Conservation (phyloP, 2,113 vertebrate genomes). For the Passer domesticus region DNA sequence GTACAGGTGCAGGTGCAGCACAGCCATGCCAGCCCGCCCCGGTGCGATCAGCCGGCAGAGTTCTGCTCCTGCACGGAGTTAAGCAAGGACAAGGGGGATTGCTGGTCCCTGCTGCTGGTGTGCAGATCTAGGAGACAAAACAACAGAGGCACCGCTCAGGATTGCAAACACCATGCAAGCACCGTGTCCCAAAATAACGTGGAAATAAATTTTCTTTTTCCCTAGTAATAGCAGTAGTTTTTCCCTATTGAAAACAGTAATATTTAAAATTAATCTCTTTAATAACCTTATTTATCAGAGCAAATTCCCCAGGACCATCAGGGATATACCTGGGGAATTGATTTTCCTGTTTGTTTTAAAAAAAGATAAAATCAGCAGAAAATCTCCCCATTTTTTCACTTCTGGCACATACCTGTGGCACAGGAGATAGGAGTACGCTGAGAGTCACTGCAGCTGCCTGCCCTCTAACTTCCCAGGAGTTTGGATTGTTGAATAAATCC, state of each 20-base stretch:
- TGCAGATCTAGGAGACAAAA: conserved; percentile 2
- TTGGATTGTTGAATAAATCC: not conserved
- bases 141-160: not conserved
- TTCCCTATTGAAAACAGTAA: not conserved
- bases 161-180: not conserved
- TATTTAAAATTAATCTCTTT: not conserved
- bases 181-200: not conserved
- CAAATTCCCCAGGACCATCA: not conserved
- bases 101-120: not conserved
- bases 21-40: conserved; percentile 60
- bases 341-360: not conserved
- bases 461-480: not conserved
- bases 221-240: not conserved
- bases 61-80: not conserved
- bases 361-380: not conserved
- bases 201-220: not conserved
- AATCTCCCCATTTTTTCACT: not conserved
- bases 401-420: not conserved
- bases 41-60: accelerated
- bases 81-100: not conserved
- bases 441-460: not conserved
- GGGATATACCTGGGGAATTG: not conserved
- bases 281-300: not conserved
- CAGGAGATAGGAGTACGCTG: not conserved
- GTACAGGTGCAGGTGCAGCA: conserved; percentile 64